phyloP scores from a whole-genome alignment of 2,888 invertebrate species.

The Periphyllus acericola region DNA sequence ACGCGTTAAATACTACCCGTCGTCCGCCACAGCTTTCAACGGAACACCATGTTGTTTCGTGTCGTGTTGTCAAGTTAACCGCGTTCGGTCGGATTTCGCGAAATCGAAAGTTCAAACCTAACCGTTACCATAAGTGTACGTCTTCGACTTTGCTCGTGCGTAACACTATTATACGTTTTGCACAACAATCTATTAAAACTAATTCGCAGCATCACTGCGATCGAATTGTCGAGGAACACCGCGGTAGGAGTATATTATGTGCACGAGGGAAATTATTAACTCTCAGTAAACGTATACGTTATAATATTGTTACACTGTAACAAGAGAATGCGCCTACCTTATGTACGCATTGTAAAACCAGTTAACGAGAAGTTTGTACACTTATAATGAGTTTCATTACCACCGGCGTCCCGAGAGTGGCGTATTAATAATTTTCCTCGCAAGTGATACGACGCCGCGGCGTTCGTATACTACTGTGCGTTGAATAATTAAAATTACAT shows the following conservation, averaged over 20 bases:
- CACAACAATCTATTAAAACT: neutral
- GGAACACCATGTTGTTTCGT: no score
- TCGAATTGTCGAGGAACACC: neutral
- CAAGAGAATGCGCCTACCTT: neutral
- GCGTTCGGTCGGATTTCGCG: neutral
- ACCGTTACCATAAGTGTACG: neutral
- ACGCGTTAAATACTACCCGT: no score
- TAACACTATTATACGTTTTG: neutral
- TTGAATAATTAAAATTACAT: neutral
- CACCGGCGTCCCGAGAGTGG: no score
- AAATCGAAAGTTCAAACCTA: neutral
- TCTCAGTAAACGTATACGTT: neutral
- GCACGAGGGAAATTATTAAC: no score
- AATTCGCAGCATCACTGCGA: neutral
- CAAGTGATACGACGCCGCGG: neutral
- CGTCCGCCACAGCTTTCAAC: no score
- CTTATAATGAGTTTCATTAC: slow-evolving; percentile 1
- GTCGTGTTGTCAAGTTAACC: no score
- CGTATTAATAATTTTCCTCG: neutral
- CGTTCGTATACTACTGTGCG: neutral
- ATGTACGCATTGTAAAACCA: neutral
- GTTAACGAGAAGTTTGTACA: neutral
- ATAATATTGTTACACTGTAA: neutral
- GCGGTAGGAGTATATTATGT: no score
- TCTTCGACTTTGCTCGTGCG: neutral